A percentile compares a stretch with the other conserved stretches of the same genome.
These are phyloP conservation scores for Gymnoscelis rufifasciata DNA, from an alignment of 2,888 invertebrate genomes.

Conservation along the genomic window DNA sequence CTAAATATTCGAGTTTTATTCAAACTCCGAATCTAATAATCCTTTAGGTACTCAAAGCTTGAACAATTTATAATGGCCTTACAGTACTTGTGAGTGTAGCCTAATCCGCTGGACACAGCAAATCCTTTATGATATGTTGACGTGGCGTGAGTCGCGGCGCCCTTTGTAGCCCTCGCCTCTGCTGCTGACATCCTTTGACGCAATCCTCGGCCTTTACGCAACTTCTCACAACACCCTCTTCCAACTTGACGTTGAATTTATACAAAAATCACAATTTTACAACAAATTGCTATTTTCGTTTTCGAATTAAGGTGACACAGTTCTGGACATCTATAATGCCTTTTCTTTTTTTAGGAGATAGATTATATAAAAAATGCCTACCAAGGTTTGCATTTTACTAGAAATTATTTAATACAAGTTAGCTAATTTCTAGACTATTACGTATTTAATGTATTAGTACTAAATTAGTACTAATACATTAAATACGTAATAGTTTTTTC, in stretches of 20 bases:
- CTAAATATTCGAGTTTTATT: too few relatives aligned
- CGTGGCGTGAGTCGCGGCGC: slow-evolving; percentile 42
- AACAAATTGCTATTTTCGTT: slow-evolving; percentile 44
- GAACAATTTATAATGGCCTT: not conserved
- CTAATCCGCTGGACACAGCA: slow-evolving; percentile 44
- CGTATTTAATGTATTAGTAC: too few relatives aligned
- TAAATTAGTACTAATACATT: too few relatives aligned
- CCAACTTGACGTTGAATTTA: slow-evolving; percentile 48
- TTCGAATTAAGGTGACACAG: slow-evolving; percentile 11
- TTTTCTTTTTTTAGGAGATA: too few relatives aligned
- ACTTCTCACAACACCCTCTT: slow-evolving; percentile 56
- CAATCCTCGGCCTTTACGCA: slow-evolving; percentile 57
- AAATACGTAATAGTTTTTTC: too few relatives aligned
- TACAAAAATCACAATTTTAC: slow-evolving; percentile 46
- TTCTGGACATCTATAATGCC: not conserved
- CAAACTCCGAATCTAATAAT: too few relatives aligned
- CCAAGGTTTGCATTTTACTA: too few relatives aligned
- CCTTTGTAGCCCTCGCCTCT: slow-evolving; percentile 59
- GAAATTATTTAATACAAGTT: too few relatives aligned
- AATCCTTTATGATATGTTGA: slow-evolving; percentile 60
- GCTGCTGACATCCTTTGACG: slow-evolving; percentile 67
- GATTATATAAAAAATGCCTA: too few relatives aligned
- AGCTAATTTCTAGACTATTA: too few relatives aligned
- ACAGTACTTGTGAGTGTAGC: slow-evolving; percentile 6
- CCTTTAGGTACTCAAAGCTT: not conserved